Evolutionary conservation across 2,888 invertebrate genomes (phyloP).

Genomic region (Ormia ochracea): DNA sequence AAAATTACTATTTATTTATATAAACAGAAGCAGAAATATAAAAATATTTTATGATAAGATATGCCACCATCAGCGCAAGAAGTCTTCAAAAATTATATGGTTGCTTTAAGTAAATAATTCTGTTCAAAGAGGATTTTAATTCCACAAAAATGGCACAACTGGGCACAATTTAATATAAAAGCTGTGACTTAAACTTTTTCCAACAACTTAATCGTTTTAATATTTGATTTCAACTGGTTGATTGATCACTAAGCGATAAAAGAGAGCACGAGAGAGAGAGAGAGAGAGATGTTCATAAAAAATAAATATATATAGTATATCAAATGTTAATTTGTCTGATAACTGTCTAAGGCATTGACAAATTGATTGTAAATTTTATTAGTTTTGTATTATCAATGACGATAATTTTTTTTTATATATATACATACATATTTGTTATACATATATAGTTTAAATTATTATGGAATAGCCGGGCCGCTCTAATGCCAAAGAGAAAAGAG

Average conservation of each 20-base stretch:
- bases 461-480: too few species aligned
- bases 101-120: constrained; percentile 11
- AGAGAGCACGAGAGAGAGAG: background rate
- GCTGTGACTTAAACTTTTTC: background rate
- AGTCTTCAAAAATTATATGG: constrained; percentile 3
- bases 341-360: too few species aligned
- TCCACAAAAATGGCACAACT: constrained; percentile 25
- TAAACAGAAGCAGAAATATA: background rate
- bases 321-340: too few species aligned
- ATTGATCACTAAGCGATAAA: background rate
- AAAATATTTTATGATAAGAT: constrained; percentile 40
- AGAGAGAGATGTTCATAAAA: background rate
- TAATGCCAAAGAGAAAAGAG: too few species aligned
- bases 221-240: background rate
- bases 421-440: too few species aligned
- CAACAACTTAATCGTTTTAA: constrained; percentile 46
- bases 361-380: too few species aligned
- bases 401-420: too few species aligned
- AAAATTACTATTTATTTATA: constrained; percentile 22
- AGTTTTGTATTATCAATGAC: too few species aligned
- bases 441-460: too few species aligned
- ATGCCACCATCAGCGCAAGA: background rate
- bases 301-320: too few species aligned
- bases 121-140: constrained; percentile 25
- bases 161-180: constrained; percentile 15